Conservation (phyloP, 1,140 invertebrate species). For the Teleopsis dalmanni region DNA sequence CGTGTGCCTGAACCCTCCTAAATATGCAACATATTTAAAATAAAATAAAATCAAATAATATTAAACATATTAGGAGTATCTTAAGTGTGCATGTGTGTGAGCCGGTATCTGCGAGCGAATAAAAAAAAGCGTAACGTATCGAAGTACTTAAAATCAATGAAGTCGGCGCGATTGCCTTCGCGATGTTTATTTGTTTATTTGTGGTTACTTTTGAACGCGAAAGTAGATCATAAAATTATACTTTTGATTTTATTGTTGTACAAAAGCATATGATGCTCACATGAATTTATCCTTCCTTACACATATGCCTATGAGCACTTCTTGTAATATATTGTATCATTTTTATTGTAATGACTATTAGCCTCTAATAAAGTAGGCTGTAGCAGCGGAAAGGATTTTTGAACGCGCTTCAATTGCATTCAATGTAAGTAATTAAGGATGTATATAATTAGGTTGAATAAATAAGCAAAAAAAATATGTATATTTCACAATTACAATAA, state of each 20-base stretch:
- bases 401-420: too few species aligned
- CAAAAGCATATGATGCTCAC: conserved; percentile 37
- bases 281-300: neutral
- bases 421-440: too few species aligned
- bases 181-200: neutral
- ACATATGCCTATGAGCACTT: too few species aligned
- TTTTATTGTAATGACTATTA: neutral
- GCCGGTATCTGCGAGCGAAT: neutral
- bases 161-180: conserved; percentile 1
- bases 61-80: too few species aligned
- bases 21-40: too few species aligned
- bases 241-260: conserved; percentile 40
- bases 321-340: neutral
- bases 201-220: neutral
- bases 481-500: too few species aligned
- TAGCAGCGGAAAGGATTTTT: neutral
- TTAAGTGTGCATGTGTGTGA: neutral
- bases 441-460: too few species aligned
- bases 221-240: conserved; percentile 31
- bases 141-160: conserved; percentile 7
- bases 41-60: too few species aligned
- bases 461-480: too few species aligned
- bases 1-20: too few species aligned
- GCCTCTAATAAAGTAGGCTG: neutral
- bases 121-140: conserved; percentile 3